Evolutionary conservation across 2,888 invertebrate genomes (phyloP), one percentile per base, ranked within the genome.

Genomic region (Mylabris sibirica): DNA sequence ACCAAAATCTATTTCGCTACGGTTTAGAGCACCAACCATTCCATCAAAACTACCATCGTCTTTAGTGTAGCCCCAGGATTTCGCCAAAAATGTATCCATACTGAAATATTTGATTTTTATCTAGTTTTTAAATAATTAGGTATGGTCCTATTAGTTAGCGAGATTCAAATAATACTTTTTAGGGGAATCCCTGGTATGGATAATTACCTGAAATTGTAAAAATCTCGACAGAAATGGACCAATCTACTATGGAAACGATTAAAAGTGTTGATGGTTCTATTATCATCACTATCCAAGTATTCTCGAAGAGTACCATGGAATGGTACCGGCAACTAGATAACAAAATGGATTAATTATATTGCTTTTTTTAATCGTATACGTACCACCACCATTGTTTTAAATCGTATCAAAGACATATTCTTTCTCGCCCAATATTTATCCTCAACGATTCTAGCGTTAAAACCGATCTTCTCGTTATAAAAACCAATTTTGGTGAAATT

Each of bases 31-130:
- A 9, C 81, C 79, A 2, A 82, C 82, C 53, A 83, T 65, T 22
- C 83, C 83, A 72, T 83, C 83, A 35, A 82, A 79, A 14, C 72
- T 78, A 14, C 79, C 79, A 68, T 83, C 78, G 9, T 73, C 69
- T 60, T 72, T 68, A 49, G 75, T 70, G 64, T 80, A 83, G 6
- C 83, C 83, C 82, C 82, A 82, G 14, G 82, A 82, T 65, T 77
- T 75, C 2, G 68, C 61, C 35, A 73, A 14, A 20, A 60, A 59
- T n/a, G 78, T 74, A 30, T 77, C 66, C 26, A 76, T 60, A 12
- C 81, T 81, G 63, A 59, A 76, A 78, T 34, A 22, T 41, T n/a
- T 14, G 14, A 14, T n/a, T 41, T n/a, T n/a, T n/a, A n/a, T n/a
- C n/a, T n/a, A n/a, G n/a, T n/a, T n/a, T n/a, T n/a, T n/a, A n/a